Evolutionary conservation across 2,888 invertebrate species (phyloP).

Genomic region (Xestoiulus laeticollis): DNA sequence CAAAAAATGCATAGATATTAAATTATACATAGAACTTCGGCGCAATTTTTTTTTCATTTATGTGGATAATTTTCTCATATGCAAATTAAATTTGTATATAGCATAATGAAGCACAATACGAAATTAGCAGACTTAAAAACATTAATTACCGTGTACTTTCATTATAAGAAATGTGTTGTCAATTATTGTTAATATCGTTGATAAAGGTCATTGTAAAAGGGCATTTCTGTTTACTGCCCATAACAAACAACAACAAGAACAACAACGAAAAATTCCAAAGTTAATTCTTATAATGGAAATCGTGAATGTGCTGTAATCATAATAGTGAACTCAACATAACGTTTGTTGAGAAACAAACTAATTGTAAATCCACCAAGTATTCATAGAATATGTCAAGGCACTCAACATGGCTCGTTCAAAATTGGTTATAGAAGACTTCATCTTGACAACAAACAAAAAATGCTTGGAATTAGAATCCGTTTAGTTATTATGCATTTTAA

Average conservation of each 20-base stretch:
- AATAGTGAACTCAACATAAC: not conserved
- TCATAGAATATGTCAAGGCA: not conserved
- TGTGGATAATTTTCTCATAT: not conserved
- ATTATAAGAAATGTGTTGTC: too few relatives aligned
- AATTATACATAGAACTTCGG: not conserved
- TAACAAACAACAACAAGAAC: not conserved
- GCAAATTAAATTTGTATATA: not conserved
- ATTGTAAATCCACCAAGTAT: not conserved
- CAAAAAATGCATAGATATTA: constrained; percentile 31
- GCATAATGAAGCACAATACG: not conserved
- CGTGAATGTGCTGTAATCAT: not conserved
- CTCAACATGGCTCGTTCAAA: constrained; percentile 21
- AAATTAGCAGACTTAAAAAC: not conserved
- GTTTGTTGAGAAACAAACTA: not conserved
- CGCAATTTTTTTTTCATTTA: not conserved
- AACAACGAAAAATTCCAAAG: not conserved
- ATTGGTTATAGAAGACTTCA: not conserved
- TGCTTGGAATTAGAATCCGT: not conserved
- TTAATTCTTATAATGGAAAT: not conserved
- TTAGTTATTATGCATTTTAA: not conserved
- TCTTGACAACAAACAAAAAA: not conserved
- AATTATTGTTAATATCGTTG: not conserved
- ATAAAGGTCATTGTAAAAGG: not conserved
- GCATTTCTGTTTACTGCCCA: not conserved
- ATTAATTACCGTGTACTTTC: not conserved